Base-by-base conservation (phyloP, 2,888 invertebrate genomes). In the Endotricha flammealis region DNA sequence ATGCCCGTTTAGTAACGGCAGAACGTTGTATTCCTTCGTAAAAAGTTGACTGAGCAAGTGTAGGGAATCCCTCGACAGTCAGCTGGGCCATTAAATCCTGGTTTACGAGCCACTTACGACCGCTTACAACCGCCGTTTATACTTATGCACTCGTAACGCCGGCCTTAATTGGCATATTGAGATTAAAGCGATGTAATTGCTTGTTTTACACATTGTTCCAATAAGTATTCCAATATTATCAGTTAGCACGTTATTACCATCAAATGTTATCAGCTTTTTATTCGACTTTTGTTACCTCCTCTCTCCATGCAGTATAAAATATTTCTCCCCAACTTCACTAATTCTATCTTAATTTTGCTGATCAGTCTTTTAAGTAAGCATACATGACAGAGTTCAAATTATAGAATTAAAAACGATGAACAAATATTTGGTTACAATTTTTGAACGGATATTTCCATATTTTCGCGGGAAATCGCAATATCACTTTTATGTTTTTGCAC, bases 161-260 rank as follows among this genome's bases (percentile, higher is more conserved):
- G 67, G 75, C 73, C 73, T 72, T 82, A 82, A 83, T 82, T 82
- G 82, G 70, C 64, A 62, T 74, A 80, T 82, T 76, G 73, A 80
- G 77, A 80, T 82, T 77, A 80, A 70, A 58, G 57, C 54, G 50
- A 39, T 60, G 64, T 77, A 72, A 74, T 71, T 64, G 63, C 53
- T 60, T 64, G 64, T 70, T 71, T 69, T 70, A 69, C 61, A 53
- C 61, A 55, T 48, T 50, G 50, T 59, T 58, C 54, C 54, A 46
- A 47, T 63, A 57, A 62, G 64, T 64, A 58, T 56, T 55, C 56
- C 57, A 41, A 50, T 59, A 57, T 58, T 59, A 57, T 57, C 57
- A 46, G 51, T 44, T 49, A 51, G 53, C 16, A 13, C n/a, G n/a
- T n/a, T n/a, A n/a, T n/a, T n/a, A n/a, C n/a, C n/a, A n/a, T n/a